Evolutionary conservation across 2,888 invertebrate genomes (phyloP), one percentile per base, ranked within the genome.

Genomic region (Microctonus aethiopoides): DNA sequence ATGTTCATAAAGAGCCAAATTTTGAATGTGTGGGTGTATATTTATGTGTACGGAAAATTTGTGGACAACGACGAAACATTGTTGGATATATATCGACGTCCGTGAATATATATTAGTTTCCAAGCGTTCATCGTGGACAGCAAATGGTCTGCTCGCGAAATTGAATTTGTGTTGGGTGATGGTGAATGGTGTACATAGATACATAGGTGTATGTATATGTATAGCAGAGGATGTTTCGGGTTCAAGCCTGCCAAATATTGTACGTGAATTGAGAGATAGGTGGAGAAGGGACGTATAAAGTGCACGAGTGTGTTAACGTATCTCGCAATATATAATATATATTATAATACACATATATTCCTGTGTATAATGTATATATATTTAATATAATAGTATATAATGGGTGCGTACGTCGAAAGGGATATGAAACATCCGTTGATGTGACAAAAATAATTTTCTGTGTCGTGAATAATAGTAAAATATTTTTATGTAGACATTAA

Each of bases 101-200:
- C 68, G 68, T 63, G 62, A 68, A 68, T 68, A 68, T 63, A 68
- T 68, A 46, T 46, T 68, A 68, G 68, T 68, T 68, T 62, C 63
- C 59, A 62, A 62, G 26, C 68, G 57, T 54, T 29, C n/a, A 16
- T 46, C 68, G 63, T 46, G 68, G 63, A 54, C 63, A 63, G 62
- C 24, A 46, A 63, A 60, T 56, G 63, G 52, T 54, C 51, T 61
- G 68, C 41, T 62, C 68, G 57, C 56, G 32, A 56, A 68, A 68
- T 68, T 68, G 68, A 68, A 68, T 68, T 68, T 68, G 68, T 68
- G 63, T 57, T 46, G 16, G 46, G 46, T 46, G 46, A n/a, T 20
- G 20, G 46, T 46, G n/a, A n/a, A n/a, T n/a, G n/a, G n/a, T n/a
- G n/a, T n/a, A n/a, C n/a, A n/a, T n/a, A n/a, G n/a, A 29, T 7